Conservation (phyloP, 35 echinoderm and acorn worm genomes). For the Eucidaris tribuloides region DNA sequence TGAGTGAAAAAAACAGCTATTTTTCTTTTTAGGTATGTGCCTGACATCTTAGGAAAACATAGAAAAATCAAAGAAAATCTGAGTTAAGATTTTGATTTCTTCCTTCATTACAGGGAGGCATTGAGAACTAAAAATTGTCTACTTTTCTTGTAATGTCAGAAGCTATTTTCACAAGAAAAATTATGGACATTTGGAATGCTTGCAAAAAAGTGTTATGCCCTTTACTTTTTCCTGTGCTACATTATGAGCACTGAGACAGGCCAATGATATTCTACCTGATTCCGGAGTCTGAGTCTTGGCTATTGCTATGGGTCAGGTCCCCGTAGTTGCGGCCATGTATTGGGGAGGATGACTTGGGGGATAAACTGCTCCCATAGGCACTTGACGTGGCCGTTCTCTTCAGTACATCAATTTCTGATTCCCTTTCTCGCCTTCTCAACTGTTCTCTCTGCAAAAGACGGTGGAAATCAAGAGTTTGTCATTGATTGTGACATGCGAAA, state of each 20-base stretch:
- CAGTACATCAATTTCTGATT: constrained; percentile 75
- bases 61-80: too few species aligned
- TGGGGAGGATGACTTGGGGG: neutral
- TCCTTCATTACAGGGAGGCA: neutral
- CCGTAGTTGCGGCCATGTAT: neutral
- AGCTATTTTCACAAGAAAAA: too few species aligned
- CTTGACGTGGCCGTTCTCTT: constrained; percentile 46
- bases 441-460: constrained; percentile 73
- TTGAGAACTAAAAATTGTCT: neutral
- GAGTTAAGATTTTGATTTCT: neutral
- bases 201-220: neutral
- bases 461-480: neutral
- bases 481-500: too few species aligned
- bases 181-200: neutral
- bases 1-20: too few species aligned
- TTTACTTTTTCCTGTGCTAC: neutral
- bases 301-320: constrained; percentile 9
- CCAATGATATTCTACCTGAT: constrained; percentile 61
- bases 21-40: too few species aligned
- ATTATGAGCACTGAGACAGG: neutral
- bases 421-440: constrained; percentile 65
- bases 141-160: too few species aligned
- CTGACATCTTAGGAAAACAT: too few species aligned
- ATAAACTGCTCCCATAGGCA: constrained; percentile 4
- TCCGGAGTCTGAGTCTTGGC: constrained; percentile 89